phyloP scores from a whole-genome alignment of 2,888 invertebrate species.

The Agrotis clavis region DNA sequence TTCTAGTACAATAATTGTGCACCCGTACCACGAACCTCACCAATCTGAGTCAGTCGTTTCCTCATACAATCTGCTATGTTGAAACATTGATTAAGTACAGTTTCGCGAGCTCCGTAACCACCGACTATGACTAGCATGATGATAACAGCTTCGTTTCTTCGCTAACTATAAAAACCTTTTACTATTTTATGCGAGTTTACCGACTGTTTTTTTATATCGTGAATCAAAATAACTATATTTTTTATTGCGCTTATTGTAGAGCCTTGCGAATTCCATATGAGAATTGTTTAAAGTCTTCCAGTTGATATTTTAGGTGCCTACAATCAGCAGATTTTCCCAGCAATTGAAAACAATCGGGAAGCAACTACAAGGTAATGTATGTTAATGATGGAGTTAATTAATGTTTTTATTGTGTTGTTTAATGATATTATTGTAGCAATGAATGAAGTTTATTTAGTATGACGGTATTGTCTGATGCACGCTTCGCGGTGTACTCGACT shows the following conservation, averaged over 20 bases:
- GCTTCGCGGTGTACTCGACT: constrained; percentile 9
- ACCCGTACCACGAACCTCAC: constrained; percentile 37
- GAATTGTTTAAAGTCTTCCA: constrained; percentile 62
- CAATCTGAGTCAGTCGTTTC: constrained; percentile 62
- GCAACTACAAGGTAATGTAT: constrained; percentile 74
- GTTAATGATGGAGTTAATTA: constrained; percentile 66
- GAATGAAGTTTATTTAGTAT: constrained; percentile 41
- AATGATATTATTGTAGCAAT: constrained; percentile 46
- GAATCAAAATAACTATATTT: constrained; percentile 7
- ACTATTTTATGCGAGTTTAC: constrained; percentile 43
- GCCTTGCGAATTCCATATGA: constrained; percentile 61
- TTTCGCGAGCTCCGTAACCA: constrained; percentile 56
- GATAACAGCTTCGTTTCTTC: constrained; percentile 58
- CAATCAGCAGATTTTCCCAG: constrained; percentile 63
- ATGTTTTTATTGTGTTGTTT: constrained; percentile 61
- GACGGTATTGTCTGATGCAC: constrained; percentile 40
- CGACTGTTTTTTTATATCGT: constrained; percentile 8
- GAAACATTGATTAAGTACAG: constrained; percentile 66
- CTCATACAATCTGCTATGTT: constrained; percentile 65
- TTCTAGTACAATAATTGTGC: constrained; percentile 35
- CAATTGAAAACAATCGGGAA: constrained; percentile 68
- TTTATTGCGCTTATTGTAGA: constrained; percentile 28
- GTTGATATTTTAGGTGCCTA: constrained; percentile 68
- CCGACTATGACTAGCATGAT: constrained; percentile 53
- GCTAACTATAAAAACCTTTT: constrained; percentile 33